These are phyloP conservation scores for Echinarachnius parma DNA, from an alignment of 53 echinoderm and acorn worm genomes.

Conservation along the genomic window DNA sequence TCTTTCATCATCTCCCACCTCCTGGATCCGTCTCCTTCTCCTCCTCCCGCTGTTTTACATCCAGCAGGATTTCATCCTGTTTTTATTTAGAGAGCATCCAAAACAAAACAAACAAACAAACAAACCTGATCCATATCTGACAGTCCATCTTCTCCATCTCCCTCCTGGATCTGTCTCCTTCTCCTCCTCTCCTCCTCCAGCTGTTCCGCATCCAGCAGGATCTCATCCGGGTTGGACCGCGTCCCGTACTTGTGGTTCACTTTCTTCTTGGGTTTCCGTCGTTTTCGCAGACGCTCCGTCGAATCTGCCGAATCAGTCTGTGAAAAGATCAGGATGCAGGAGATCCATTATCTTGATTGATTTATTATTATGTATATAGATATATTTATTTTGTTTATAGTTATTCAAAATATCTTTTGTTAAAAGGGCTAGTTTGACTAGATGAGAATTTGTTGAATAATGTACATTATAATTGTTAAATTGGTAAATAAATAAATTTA, in stretches of 20 bases:
- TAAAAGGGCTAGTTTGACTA: too few species aligned
- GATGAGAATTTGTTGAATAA: too few species aligned
- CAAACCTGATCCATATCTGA: slow-evolving; percentile 16
- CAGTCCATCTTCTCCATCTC: slow-evolving; percentile 17
- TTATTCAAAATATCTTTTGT: too few species aligned
- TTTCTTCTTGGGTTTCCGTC: slow-evolving; percentile 57
- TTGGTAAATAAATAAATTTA: too few species aligned
- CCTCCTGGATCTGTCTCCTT: slow-evolving; percentile 38
- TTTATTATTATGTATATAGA: too few species aligned
- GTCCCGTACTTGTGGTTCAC: slow-evolving; percentile 73
- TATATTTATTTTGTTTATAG: too few species aligned
- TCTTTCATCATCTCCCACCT: not conserved
- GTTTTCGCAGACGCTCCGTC: slow-evolving; percentile 48
- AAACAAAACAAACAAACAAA: too few species aligned
- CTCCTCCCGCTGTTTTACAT: not conserved
- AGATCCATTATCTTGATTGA: too few species aligned
- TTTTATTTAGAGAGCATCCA: too few species aligned
- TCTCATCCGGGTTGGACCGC: slow-evolving; percentile 51
- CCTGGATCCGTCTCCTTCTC: not conserved
- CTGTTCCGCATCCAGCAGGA: slow-evolving; percentile 5
- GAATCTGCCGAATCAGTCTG: slow-evolving; percentile 47
- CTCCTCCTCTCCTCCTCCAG: slow-evolving; percentile 45
- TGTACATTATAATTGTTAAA: too few species aligned
- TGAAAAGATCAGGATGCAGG: too few species aligned
- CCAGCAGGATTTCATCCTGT: too few species aligned